Percentiles rank a stretch among this genome's conserved stretches.
phyloP scores from a whole-genome alignment of 2,888 invertebrate genomes.

The Aspidiotus rigidus region DNA sequence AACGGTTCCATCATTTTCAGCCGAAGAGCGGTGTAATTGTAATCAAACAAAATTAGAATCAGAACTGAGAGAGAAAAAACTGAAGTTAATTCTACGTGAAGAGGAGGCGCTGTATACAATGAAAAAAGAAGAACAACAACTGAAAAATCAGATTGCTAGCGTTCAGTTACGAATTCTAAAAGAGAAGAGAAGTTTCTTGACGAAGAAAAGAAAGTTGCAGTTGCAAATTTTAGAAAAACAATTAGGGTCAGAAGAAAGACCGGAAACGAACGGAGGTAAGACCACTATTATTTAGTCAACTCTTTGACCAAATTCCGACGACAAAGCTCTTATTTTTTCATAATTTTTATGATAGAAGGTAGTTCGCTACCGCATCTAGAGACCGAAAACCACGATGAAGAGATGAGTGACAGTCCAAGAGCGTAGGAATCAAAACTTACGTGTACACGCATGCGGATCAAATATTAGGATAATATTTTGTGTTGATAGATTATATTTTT shows the following conservation, averaged over 20 bases:
- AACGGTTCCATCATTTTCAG: background rate
- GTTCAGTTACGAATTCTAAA: conserved; percentile 25
- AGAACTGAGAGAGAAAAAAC: conserved; percentile 27
- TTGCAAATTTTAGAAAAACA: conserved; percentile 26
- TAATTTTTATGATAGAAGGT: background rate
- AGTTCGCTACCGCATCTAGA: background rate
- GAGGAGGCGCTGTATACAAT: conserved; percentile 26
- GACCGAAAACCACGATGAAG: too few relatives aligned
- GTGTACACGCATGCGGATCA: too few relatives aligned
- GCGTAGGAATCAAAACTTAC: too few relatives aligned
- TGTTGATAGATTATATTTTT: background rate
- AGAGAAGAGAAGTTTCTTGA: conserved; percentile 22
- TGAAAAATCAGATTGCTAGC: conserved; percentile 27
- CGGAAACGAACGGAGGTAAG: conserved; percentile 16
- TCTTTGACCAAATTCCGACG: background rate
- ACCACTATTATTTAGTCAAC: too few relatives aligned
- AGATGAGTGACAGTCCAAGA: too few relatives aligned
- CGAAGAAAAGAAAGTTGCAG: conserved; percentile 27
- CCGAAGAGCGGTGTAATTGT: conserved; percentile 17
- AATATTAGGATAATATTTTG: background rate
- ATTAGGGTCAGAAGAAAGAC: conserved; percentile 6
- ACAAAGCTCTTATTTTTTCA: background rate
- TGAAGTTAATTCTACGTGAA: conserved; percentile 24
- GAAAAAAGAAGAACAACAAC: conserved; percentile 27
- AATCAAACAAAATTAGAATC: conserved; percentile 25